Conservation (phyloP, 2,797 vertebrate genomes). For the Limosa lapponica region DNA sequence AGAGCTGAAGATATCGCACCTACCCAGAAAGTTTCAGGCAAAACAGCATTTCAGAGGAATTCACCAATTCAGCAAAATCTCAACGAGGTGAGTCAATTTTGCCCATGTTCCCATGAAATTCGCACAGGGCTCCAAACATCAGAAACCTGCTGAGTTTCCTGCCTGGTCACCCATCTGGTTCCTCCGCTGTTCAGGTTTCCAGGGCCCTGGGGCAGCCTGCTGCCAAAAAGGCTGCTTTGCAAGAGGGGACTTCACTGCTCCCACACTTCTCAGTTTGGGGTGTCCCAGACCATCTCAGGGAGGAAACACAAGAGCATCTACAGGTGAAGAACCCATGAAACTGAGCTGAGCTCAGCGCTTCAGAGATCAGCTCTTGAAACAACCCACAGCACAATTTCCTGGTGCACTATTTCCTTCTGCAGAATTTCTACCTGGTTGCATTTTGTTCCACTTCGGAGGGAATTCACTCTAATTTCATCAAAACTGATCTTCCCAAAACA, state of each 20-base stretch:
- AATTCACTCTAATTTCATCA: background rate
- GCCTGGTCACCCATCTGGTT: conserved; percentile 66
- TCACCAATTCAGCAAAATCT: conserved; percentile 71
- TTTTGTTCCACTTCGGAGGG: background rate
- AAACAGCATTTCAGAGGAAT: conserved; percentile 65
- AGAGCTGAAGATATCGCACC: conserved; percentile 63
- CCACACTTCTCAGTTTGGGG: background rate
- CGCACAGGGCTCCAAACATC: conserved; percentile 19
- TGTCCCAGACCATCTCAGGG: background rate
- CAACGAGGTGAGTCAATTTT: conserved; percentile 65
- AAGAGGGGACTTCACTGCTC: conserved; percentile 34
- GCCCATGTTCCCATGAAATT: conserved; percentile 67
- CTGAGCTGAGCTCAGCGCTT: background rate
- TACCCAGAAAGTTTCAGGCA: conserved; percentile 61
- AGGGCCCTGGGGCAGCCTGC: conserved; percentile 49
- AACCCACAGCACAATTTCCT: background rate
- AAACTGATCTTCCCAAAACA: background rate
- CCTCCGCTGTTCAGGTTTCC: conserved; percentile 27
- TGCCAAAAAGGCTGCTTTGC: background rate
- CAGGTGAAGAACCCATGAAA: background rate
- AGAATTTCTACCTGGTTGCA: background rate
- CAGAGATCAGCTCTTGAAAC: background rate
- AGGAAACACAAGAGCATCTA: background rate
- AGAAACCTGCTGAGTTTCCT: conserved; percentile 70
- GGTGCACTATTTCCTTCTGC: background rate